Conservation (phyloP, 2,113 vertebrate genomes). For the Rhea americana region DNA sequence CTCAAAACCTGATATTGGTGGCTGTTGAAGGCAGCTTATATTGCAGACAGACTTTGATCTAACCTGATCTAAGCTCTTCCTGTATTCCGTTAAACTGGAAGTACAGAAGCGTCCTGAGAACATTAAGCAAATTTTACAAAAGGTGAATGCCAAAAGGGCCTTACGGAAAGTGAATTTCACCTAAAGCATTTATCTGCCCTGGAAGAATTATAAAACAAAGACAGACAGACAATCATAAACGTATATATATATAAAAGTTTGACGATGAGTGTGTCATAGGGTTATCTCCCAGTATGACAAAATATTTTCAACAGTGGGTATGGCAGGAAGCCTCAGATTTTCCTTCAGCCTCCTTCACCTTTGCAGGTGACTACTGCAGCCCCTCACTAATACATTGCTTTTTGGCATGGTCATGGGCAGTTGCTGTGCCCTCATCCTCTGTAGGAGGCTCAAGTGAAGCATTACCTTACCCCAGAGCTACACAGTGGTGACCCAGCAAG, state of each 20-base stretch:
- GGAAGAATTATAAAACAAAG: background rate
- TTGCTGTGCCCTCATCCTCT: background rate
- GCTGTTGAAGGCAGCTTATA: background rate
- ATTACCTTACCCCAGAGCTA: background rate
- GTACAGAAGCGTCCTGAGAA: background rate
- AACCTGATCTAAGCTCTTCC: background rate
- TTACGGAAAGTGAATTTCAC: background rate
- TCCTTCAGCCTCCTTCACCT: background rate
- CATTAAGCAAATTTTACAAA: background rate
- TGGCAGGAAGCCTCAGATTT: background rate
- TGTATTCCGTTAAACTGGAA: background rate
- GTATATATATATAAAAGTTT: background rate
- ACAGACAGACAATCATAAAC: no score
- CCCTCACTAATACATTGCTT: background rate
- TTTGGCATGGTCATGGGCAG: background rate
- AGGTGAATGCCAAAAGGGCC: background rate
- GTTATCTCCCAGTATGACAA: background rate
- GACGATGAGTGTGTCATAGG: rapidly evolving
- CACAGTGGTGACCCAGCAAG: background rate
- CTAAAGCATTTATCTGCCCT: background rate
- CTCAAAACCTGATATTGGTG: background rate
- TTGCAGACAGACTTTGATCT: background rate
- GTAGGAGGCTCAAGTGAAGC: background rate
- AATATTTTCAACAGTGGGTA: background rate
- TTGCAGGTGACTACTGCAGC: background rate